Percentiles rank a stretch among this genome's conserved stretches.
These are phyloP conservation scores for Lanius collurio DNA, from an alignment of 2,113 vertebrate species.

Conservation along the genomic window DNA sequence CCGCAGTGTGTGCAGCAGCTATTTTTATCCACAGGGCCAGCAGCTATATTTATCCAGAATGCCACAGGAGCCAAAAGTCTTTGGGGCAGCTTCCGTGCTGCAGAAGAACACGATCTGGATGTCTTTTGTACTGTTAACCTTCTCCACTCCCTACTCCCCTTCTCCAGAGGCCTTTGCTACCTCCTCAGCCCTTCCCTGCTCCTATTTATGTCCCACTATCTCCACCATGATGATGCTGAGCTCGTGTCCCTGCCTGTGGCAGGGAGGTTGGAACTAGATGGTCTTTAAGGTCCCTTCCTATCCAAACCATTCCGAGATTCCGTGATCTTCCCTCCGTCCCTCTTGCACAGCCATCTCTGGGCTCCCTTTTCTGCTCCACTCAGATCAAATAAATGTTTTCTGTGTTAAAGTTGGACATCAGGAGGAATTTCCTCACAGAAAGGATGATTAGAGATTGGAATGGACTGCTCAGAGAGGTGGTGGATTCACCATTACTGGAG, in stretches of 20 bases:
- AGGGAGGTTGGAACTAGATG: not conserved
- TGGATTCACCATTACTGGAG: not conserved
- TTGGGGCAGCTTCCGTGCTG: not conserved
- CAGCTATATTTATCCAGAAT: constrained; percentile 48
- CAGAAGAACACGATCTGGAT: not conserved
- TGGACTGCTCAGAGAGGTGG: not conserved
- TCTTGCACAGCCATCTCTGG: not conserved
- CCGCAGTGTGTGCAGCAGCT: not conserved
- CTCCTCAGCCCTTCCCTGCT: not conserved
- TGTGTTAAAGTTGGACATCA: not conserved
- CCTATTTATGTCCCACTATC: not conserved
- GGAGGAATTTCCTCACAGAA: not conserved
- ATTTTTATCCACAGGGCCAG: not conserved
- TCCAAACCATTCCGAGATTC: not conserved
- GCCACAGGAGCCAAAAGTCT: not conserved
- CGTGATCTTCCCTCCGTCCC: accelerated
- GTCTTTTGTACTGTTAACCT: not conserved
- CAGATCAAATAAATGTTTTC: not conserved
- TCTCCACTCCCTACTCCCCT: not conserved
- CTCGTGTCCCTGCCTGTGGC: not conserved
- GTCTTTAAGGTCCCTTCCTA: not conserved
- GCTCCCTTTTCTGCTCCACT: not conserved
- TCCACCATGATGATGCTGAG: not conserved
- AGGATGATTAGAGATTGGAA: too few species aligned
- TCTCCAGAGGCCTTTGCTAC: not conserved